phyloP scores from a whole-genome alignment of 2,888 invertebrate species.

The Clivina fossor region DNA sequence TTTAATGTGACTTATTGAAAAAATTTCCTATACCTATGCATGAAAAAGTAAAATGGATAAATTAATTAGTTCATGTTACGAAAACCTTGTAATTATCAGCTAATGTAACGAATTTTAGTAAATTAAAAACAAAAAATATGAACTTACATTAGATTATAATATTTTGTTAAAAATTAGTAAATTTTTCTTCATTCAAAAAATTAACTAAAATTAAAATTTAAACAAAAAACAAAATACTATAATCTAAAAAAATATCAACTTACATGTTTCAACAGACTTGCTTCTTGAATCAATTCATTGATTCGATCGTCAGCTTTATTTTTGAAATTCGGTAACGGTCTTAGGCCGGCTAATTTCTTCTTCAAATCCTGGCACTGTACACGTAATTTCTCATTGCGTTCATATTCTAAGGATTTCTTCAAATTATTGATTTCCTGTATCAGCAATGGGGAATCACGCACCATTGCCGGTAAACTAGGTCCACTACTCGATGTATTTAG shows the following conservation, averaged over 20 bases:
- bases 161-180: no score
- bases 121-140: no score
- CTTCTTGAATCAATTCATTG: constrained; percentile 57
- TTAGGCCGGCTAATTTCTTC: constrained; percentile 58
- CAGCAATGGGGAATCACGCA: constrained; percentile 55
- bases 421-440: constrained; percentile 62
- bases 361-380: constrained; percentile 58
- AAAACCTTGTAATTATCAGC: no score
- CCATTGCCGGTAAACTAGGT: constrained; percentile 51
- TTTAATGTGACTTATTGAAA: no score
- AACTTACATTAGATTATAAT: no score
- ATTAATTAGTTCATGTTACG: no score
- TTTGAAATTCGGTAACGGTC: constrained; percentile 57
- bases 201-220: not conserved
- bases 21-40: no score
- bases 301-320: constrained; percentile 54
- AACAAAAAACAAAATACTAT: not conserved
- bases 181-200: no score
- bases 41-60: no score
- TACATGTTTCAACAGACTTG: constrained; percentile 57
- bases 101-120: no score
- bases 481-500: constrained; percentile 47
- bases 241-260: constrained; percentile 9
- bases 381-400: constrained; percentile 60
- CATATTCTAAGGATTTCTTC: constrained; percentile 59